phyloP scores from a whole-genome alignment of 2,888 invertebrate species.

The Heteropelma amictum region DNA sequence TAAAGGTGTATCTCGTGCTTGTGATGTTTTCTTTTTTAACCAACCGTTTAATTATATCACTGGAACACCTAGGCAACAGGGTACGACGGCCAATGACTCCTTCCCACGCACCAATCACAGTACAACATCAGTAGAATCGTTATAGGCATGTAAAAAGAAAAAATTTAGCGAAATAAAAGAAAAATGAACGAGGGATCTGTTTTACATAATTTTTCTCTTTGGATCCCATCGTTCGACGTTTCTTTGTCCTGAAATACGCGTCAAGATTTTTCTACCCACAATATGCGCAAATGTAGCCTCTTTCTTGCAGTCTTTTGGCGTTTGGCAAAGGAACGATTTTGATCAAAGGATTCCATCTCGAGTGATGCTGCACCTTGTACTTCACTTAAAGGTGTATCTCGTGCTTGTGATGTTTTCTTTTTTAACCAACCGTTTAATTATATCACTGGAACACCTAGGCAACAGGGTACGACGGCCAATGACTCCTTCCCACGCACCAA shows the following conservation, averaged over 20 bases:
- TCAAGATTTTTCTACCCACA: conserved; percentile 1
- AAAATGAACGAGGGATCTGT: neutral
- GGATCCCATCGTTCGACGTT: conserved; percentile 15
- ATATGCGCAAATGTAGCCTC: conserved; percentile 10
- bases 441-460: neutral
- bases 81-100: too few species aligned
- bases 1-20: too few species aligned
- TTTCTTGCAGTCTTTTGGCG: neutral
- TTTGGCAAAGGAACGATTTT: conserved; percentile 31
- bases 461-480: too few species aligned
- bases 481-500: too few species aligned
- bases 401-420: neutral
- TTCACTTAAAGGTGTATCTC: conserved; percentile 11
- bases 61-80: too few species aligned
- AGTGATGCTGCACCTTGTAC: conserved; percentile 32
- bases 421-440: too few species aligned
- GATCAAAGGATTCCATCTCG: conserved; percentile 28
- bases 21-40: too few species aligned
- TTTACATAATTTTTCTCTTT: conserved; percentile 25
- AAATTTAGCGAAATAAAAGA: neutral
- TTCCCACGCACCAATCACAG: too few species aligned
- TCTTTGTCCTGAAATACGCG: neutral
- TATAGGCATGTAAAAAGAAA: too few species aligned
- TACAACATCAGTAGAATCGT: too few species aligned
- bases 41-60: too few species aligned